phyloP scores from a whole-genome alignment of 2,113 vertebrate genomes.

The Ptychochromis oligacanthus region DNA sequence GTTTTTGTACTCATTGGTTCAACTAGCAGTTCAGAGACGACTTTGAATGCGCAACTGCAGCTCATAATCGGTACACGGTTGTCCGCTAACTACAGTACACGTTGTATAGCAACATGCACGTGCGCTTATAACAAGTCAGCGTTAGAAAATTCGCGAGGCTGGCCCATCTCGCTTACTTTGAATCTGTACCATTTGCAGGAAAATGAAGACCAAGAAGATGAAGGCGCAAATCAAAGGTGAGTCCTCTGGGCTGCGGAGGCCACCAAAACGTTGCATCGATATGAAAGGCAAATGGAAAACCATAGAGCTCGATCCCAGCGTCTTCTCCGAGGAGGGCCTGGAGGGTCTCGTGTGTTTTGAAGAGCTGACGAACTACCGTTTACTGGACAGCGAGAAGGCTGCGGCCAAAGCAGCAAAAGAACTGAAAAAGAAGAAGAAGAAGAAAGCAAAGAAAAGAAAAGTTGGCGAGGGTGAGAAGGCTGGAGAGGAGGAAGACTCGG shows the following conservation, averaged over 20 bases:
- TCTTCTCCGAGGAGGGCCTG: constrained; percentile 88
- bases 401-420: constrained; percentile 64
- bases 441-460: constrained; percentile 81
- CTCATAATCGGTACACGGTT: background rate
- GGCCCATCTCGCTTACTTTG: background rate
- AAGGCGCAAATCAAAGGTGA: constrained; percentile 52
- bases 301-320: constrained; percentile 84
- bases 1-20: background rate
- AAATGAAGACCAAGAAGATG: constrained; percentile 83
- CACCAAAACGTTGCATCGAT: constrained; percentile 79
- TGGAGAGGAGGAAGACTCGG: background rate
- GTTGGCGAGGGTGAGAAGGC: constrained; percentile 57
- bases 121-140: background rate
- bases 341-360: constrained; percentile 91
- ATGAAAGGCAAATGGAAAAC: constrained; percentile 88
- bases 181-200: constrained; percentile 26
- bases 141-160: background rate
- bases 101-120: background rate
- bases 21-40: background rate
- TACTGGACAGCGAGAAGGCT: constrained; percentile 80
- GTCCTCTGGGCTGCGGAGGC: constrained; percentile 15
- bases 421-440: constrained; percentile 61
- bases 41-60: background rate
- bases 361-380: constrained; percentile 88
- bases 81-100: background rate